A percentile compares a stretch with the other conserved stretches of the same genome.
Conservation (phyloP, 2,797 vertebrate species). For the Halcyon smyrnensis region DNA sequence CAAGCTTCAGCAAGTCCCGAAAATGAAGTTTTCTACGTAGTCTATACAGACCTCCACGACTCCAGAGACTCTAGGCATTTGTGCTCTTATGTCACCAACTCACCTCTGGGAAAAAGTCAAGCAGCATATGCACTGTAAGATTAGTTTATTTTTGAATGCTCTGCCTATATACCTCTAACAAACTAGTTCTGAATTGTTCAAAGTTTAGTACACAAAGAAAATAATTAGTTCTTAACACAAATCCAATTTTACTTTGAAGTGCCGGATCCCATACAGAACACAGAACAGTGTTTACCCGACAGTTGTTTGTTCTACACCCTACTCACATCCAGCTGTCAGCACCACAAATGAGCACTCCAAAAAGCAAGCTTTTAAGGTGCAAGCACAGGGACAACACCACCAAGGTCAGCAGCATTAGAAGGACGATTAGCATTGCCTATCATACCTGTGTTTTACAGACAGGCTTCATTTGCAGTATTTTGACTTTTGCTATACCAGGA, state of each 20-base stretch:
- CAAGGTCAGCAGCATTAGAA: neutral
- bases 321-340: accelerated
- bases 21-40: neutral
- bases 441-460: neutral
- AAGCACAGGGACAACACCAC: neutral
- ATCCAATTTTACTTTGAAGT: neutral
- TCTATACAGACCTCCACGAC: neutral
- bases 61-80: neutral
- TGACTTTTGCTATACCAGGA: neutral
- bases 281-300: neutral
- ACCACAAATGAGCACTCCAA: neutral
- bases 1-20: neutral
- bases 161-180: neutral
- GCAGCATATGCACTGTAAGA: neutral
- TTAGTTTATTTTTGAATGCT: neutral
- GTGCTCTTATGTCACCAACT: neutral
- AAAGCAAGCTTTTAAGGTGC: neutral
- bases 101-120: neutral
- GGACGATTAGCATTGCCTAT: neutral
- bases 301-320: neutral
- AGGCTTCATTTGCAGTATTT: neutral
- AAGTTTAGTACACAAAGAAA: neutral
- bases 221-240: neutral
- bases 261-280: neutral
- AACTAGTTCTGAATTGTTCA: neutral